Conservation (phyloP, 2,797 vertebrate species). For the Pseudochromis fuscus region DNA sequence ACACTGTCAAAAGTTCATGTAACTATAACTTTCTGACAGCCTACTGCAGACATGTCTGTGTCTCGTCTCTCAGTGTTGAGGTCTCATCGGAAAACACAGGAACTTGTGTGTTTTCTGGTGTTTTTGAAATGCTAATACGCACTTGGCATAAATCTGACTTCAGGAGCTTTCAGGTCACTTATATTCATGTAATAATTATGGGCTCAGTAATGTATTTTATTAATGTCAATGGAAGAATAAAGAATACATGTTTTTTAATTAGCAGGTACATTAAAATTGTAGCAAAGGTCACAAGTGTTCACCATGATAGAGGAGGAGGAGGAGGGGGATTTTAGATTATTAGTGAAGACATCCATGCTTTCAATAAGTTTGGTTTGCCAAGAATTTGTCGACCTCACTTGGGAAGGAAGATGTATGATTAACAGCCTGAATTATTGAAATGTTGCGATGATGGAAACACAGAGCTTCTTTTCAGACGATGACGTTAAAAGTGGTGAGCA, state of each 20-base stretch:
- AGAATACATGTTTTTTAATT: constrained; percentile 30
- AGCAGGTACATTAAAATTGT: constrained; percentile 33
- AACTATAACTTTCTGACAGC: constrained; percentile 13
- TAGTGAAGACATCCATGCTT: constrained; percentile 10
- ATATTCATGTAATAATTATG: constrained; percentile 41
- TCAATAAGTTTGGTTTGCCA: constrained; percentile 16
- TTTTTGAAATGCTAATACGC: constrained; percentile 35
- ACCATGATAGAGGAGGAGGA: neutral
- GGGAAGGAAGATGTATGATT: too few species aligned
- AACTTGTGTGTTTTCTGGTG: constrained; percentile 18
- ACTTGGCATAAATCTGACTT: constrained; percentile 8
- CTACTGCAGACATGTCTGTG: constrained; percentile 22
- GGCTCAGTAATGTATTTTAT: constrained; percentile 35
- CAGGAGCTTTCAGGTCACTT: constrained; percentile 17
- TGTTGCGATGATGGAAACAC: neutral
- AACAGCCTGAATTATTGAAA: too few species aligned
- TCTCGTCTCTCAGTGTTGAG: constrained; percentile 21
- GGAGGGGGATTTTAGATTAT: constrained; percentile 10
- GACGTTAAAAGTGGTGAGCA: too few species aligned
- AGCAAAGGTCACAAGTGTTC: constrained; percentile 30
- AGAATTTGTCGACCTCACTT: neutral
- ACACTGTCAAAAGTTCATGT: constrained; percentile 39
- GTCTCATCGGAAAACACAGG: constrained; percentile 39
- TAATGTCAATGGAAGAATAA: constrained; percentile 29
- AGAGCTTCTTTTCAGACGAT: too few species aligned